Evolutionary conservation across 2,888 invertebrate genomes (phyloP).

Genomic region (Euproctis similis): DNA sequence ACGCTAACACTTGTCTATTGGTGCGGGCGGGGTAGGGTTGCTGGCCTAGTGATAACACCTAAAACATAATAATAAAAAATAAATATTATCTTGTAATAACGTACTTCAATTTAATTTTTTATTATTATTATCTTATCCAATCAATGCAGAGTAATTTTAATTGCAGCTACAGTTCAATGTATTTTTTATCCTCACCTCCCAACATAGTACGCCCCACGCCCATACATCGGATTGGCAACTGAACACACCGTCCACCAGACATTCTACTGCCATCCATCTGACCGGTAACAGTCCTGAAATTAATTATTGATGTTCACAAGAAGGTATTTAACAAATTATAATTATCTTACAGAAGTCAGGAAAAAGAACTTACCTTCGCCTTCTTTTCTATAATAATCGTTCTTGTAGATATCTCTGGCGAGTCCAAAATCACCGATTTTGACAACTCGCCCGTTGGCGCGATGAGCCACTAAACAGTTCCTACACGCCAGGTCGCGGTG

Average conservation of each 20-base stretch:
- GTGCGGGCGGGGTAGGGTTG: conserved; percentile 96
- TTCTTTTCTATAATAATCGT: conserved; percentile 97
- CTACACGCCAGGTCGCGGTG: conserved; percentile 97
- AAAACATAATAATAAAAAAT: too few species aligned
- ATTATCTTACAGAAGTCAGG: background rate
- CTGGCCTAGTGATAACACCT: conserved; percentile 94
- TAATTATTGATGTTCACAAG: too few species aligned
- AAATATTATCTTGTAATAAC: too few species aligned
- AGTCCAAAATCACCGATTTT: conserved; percentile 98
- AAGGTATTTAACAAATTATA: too few species aligned
- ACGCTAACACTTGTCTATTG: conserved; percentile 93
- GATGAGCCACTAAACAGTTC: conserved; percentile 93
- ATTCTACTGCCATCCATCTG: conserved; percentile 99
- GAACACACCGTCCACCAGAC: conserved; percentile 95
- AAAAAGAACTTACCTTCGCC: conserved; percentile 76
- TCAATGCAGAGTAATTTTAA: too few species aligned
- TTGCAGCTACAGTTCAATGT: too few species aligned
- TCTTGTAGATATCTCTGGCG: conserved; percentile 96
- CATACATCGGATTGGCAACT: conserved; percentile 98
- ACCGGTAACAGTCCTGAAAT: conserved; percentile 88
- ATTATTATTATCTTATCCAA: too few species aligned
- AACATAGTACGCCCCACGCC: conserved; percentile 94
- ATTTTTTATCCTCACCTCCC: conserved; percentile 79
- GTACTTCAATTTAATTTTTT: too few species aligned
- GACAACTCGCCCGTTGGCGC: conserved; percentile 83